Evolutionary conservation across 2,888 invertebrate genomes (phyloP), one percentile per base, ranked within the genome.

Genomic region (Saturnia japonica): DNA sequence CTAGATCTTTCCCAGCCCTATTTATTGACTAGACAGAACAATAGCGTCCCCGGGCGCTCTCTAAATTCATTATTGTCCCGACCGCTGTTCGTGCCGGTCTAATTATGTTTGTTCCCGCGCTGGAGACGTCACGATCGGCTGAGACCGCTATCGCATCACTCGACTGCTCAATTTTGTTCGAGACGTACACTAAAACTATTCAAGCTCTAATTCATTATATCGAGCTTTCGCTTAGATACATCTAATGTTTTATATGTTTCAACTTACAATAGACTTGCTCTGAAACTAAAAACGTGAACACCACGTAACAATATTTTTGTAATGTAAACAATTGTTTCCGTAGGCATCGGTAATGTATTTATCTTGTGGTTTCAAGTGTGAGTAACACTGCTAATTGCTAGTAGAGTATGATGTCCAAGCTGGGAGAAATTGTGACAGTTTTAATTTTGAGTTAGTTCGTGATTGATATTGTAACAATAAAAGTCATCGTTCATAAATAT

Each of bases 21-120:
- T 64, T 19, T 40, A 64, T 28, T 34, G 62, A 28, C 70, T 71
- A 76, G 68, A n/a, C 19, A 6, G 64, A 62, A n/a, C 40, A 19
- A 64, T 40, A 64, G n/a, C 64, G 40, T 64, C 40, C 40, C 64
- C 40, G 19, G 19, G 40, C 64, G 64, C 64, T 40, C n/a, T 64
- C 64, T 64, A 64, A 64, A 64, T 64, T 40, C 40, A 64, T 64
- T 64, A 64, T 64, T 64, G 40, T 64, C 64, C n/a, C 40, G 40
- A 34, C 1, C 64, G 40, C n/a, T 64, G 40, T 64, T 40, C 40
- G 64, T 64, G 11, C 40, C 40, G 64, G 64, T 25, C 40, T 64
- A 64, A 64, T 60, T 60, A 60, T 40, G 64, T 64, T 64, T 64
- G 64, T 64, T 12, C 40, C 40, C 19, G n/a, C 34, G 40, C n/a